Conservation (phyloP, 2,797 vertebrate genomes). For the Lophotriccus pileatus region DNA sequence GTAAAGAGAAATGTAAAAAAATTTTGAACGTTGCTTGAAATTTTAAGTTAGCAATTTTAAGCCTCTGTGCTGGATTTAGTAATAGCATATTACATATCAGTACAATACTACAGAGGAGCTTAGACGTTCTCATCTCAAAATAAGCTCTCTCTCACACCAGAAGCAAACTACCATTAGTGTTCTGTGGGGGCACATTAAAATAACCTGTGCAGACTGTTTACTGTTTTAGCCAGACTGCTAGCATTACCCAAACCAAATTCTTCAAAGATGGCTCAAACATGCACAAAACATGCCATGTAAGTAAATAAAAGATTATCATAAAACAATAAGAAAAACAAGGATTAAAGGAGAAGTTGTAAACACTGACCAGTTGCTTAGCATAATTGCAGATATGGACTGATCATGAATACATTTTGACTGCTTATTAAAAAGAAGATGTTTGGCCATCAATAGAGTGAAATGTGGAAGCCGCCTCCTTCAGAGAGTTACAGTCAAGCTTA, state of each 20-base stretch:
- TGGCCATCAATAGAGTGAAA: neutral
- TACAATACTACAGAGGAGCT: neutral
- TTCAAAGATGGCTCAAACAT: neutral
- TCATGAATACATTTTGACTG: neutral
- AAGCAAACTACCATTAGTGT: neutral
- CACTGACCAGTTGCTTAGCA: too few species aligned
- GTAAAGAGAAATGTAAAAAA: neutral
- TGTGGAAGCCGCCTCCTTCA: neutral
- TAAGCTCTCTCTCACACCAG: neutral
- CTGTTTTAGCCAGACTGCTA: neutral
- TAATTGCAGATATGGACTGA: neutral
- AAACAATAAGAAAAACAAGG: neutral
- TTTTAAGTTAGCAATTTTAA: neutral
- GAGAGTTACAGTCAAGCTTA: neutral
- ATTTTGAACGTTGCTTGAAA: neutral
- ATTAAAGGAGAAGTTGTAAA: neutral
- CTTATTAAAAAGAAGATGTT: neutral
- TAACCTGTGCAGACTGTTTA: neutral
- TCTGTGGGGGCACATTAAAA: neutral
- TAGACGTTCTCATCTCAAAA: neutral
- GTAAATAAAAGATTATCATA: neutral
- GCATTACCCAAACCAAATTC: neutral
- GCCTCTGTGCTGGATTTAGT: neutral
- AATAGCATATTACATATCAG: neutral
- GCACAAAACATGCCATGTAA: neutral